These are phyloP conservation scores for Xenentodon cancila DNA, from an alignment of 2,797 vertebrate species.

Conservation along the genomic window DNA sequence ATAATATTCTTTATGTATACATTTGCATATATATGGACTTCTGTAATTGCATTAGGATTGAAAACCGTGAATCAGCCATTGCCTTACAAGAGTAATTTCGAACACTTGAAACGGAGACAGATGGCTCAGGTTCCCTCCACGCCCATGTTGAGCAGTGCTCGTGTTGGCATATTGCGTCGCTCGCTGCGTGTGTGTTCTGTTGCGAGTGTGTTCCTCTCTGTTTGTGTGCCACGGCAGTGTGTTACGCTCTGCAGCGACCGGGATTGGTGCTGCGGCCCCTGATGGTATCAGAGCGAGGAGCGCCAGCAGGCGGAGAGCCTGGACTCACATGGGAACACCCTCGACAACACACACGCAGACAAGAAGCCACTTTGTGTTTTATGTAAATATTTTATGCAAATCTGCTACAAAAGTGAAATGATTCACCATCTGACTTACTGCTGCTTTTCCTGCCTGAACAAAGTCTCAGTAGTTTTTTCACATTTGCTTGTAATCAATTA, in stretches of 20 bases:
- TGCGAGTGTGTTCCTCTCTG: conserved; percentile 49
- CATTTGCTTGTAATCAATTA: too few relatives aligned
- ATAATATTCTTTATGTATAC: conserved; percentile 5
- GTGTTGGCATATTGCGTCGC: conserved; percentile 37
- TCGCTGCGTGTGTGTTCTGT: conserved; percentile 66
- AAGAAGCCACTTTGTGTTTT: conserved; percentile 18
- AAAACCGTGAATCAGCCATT: conserved; percentile 2
- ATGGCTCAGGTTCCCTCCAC: conserved; percentile 64
- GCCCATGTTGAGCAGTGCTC: conserved; percentile 43
- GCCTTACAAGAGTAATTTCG: conserved; percentile 4
- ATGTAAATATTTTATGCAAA: conserved; percentile 2
- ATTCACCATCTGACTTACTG: conserved; percentile 11
- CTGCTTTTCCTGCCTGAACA: too few relatives aligned
- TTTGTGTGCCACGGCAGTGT: conserved; percentile 51
- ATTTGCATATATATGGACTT: conserved; percentile 15
- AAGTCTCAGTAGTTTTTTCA: too few relatives aligned
- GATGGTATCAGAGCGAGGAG: conserved; percentile 59
- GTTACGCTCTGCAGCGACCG: conserved; percentile 60
- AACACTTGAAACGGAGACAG: conserved; percentile 41
- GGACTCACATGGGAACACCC: conserved; percentile 42
- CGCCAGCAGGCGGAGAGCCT: conserved; percentile 39
- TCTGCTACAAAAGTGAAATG: not conserved
- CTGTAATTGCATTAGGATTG: conserved; percentile 22
- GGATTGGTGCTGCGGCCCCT: conserved; percentile 64
- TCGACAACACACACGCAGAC: conserved; percentile 5